Evolutionary conservation across 2,888 invertebrate genomes (phyloP).

Genomic region (Lochmaea capreae): DNA sequence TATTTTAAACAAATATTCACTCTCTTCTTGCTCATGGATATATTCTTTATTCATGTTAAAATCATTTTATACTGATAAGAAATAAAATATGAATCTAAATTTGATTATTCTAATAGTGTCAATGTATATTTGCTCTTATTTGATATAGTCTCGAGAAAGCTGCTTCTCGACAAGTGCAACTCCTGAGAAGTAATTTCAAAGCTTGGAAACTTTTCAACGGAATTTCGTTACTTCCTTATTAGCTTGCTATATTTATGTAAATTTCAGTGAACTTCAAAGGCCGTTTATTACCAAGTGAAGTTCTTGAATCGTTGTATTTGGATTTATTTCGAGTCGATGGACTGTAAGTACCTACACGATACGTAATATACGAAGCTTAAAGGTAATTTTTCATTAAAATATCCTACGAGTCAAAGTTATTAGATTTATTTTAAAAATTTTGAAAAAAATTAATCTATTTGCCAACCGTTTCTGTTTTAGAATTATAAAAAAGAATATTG

Average conservation of each 20-base stretch:
- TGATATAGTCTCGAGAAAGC: background rate
- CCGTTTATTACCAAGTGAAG: constrained; percentile 12
- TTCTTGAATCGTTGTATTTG: constrained; percentile 3
- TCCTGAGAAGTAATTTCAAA: constrained; percentile 4
- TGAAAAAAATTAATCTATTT: too few relatives aligned
- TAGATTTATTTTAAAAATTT: too few relatives aligned
- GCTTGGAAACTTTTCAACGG: background rate
- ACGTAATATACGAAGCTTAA: background rate
- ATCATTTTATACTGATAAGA: too few relatives aligned
- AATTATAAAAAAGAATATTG: background rate
- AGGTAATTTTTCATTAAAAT: background rate
- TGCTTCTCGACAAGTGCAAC: background rate
- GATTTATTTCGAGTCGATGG: background rate
- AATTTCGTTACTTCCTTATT: background rate
- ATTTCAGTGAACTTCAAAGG: constrained; percentile 17
- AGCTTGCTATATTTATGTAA: constrained; percentile 15
- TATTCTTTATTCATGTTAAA: too few relatives aligned
- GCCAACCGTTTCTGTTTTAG: background rate
- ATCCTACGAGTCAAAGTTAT: background rate
- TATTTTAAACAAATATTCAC: too few relatives aligned
- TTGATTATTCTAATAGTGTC: background rate
- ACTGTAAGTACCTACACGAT: background rate
- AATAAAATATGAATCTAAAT: too few relatives aligned
- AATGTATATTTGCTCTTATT: background rate
- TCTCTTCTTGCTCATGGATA: too few relatives aligned